Percentiles rank a stretch among this genome's conserved stretches.
Conservation (phyloP, 2,113 vertebrate genomes). For the Aegypius monachus region DNA sequence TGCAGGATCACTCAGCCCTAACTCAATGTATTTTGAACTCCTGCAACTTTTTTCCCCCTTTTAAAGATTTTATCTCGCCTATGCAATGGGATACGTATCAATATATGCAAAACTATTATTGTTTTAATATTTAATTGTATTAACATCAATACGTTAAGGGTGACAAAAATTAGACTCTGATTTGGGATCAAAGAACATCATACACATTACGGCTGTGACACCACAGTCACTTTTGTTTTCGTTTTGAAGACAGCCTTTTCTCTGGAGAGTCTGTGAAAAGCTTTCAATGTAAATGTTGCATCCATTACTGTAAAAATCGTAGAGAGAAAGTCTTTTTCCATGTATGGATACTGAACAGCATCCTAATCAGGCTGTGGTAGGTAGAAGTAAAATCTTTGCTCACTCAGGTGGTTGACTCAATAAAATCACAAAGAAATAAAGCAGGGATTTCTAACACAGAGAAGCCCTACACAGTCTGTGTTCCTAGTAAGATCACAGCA, state of each 20-base stretch:
- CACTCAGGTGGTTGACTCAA: not conserved
- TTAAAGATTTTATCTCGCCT: not conserved
- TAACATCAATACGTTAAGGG: not conserved
- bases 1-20: not conserved
- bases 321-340: not conserved
- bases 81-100: not conserved
- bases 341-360: not conserved
- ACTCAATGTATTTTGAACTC: not conserved
- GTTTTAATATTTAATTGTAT: not conserved
- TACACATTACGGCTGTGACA: not conserved
- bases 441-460: not conserved
- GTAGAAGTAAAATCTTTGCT: not conserved
- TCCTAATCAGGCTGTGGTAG: not conserved
- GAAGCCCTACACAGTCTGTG: not conserved
- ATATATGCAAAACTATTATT: not conserved
- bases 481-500: not conserved
- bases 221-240: not conserved
- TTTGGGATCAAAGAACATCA: not conserved
- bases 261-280: not conserved
- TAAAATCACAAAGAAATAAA: not conserved
- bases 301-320: not conserved
- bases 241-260: not conserved
- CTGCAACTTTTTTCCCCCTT: accelerated
- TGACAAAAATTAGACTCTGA: not conserved
- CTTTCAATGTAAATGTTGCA: not conserved